A percentile compares a stretch with the other conserved stretches of the same genome.
phyloP scores from a whole-genome alignment of 2,888 invertebrate species.

The Epirrhoe alternata region DNA sequence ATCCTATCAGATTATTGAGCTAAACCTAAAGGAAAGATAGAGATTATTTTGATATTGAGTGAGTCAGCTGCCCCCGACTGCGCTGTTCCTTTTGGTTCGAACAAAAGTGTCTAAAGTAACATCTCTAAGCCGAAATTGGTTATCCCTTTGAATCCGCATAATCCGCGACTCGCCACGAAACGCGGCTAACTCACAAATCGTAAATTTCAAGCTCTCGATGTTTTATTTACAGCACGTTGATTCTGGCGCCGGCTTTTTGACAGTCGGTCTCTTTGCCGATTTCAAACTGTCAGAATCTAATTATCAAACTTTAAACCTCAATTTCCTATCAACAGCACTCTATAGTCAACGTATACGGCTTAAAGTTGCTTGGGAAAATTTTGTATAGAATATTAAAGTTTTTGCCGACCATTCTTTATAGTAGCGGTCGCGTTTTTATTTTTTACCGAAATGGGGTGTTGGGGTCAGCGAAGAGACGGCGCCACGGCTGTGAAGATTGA shows the following conservation, averaged over 20 bases:
- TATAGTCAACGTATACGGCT: slow-evolving; percentile 46
- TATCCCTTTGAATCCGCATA: slow-evolving; percentile 35
- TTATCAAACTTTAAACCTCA: slow-evolving; percentile 63
- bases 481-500: slow-evolving; percentile 74
- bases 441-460: slow-evolving; percentile 71
- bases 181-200: slow-evolving; percentile 58
- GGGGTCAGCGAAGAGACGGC: slow-evolving; percentile 75
- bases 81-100: slow-evolving; percentile 4
- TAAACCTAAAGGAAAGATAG: no score
- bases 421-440: slow-evolving; percentile 67
- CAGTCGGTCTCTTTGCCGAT: slow-evolving; percentile 80
- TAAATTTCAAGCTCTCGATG: slow-evolving; percentile 64
- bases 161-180: slow-evolving; percentile 49
- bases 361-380: slow-evolving; percentile 43
- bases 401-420: slow-evolving; percentile 76
- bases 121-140: slow-evolving; percentile 29
- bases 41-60: neutral
- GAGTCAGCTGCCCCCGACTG: neutral
- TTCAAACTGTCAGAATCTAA: slow-evolving; percentile 82
- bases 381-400: slow-evolving; percentile 59
- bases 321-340: slow-evolving; percentile 41
- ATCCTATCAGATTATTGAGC: no score
- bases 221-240: slow-evolving; percentile 74
- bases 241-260: slow-evolving; percentile 80
- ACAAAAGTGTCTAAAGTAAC: slow-evolving; percentile 25